Conservation (phyloP, 2,113 vertebrate genomes). For the Macaca nemestrina region DNA sequence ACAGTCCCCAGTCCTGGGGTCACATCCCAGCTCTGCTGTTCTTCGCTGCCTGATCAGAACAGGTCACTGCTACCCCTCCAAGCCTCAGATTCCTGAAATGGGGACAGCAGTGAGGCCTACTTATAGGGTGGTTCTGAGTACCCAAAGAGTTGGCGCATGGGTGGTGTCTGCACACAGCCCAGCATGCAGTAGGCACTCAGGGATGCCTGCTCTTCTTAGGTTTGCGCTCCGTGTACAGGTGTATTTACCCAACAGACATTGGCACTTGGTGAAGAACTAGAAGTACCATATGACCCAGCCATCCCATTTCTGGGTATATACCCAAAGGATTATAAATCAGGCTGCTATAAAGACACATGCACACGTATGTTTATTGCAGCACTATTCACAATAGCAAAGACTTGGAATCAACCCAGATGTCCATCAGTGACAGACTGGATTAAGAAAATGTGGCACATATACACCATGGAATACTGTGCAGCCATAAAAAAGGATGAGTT, state of each 20-base stretch:
- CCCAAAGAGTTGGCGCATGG: rapidly evolving
- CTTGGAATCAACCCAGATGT: no score
- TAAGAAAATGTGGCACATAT: no score
- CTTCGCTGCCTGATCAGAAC: neutral
- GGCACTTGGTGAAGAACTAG: neutral
- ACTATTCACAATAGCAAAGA: no score
- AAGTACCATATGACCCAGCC: no score
- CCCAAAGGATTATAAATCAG: no score
- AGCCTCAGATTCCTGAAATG: neutral
- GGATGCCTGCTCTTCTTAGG: neutral
- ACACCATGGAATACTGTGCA: no score
- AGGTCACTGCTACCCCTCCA: neutral
- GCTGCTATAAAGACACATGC: no score
- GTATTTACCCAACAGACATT: neutral
- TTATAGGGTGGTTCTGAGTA: neutral
- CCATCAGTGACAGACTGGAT: no score
- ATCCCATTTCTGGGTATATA: no score
- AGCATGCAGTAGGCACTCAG: neutral
- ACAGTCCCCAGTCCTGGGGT: neutral
- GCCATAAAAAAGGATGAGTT: no score
- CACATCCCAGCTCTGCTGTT: neutral
- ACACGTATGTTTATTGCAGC: no score
- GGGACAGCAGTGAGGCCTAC: neutral
- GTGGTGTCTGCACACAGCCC: rapidly evolving
- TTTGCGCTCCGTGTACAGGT: neutral